Conservation (phyloP, 2,797 vertebrate species). For the Spea hammondii region DNA sequence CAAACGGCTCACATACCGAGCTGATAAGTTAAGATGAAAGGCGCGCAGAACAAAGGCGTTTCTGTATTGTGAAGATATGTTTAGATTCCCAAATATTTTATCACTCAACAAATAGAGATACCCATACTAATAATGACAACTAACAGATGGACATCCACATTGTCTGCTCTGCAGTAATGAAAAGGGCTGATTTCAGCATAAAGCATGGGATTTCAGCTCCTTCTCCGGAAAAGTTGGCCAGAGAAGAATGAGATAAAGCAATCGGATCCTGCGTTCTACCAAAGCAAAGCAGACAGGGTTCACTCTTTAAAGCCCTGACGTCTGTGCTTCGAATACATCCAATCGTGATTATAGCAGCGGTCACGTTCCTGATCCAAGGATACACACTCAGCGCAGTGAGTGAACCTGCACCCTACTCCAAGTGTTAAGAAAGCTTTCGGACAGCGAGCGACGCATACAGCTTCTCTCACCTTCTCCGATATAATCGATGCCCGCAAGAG, state of each 20-base stretch:
- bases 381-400: no score
- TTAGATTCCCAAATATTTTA: constrained; percentile 70
- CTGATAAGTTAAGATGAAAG: constrained; percentile 72
- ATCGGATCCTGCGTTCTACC: no score
- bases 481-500: no score
- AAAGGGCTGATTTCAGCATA: constrained; percentile 47
- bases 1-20: constrained; percentile 62
- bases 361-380: no score
- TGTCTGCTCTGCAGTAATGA: constrained; percentile 54
- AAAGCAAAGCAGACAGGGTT: no score
- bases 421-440: no score
- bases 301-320: no score
- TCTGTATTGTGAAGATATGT: constrained; percentile 65
- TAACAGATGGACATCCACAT: constrained; percentile 61
- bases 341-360: no score
- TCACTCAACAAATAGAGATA: constrained; percentile 66
- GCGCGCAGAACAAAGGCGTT: constrained; percentile 66
- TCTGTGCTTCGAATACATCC: no score
- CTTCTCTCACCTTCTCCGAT: no score
- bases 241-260: background rate
- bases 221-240: constrained; percentile 7
- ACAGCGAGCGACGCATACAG: no score
- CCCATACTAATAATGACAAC: constrained; percentile 58
- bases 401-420: no score
- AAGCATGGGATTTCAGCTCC: constrained; percentile 23